Conservation (phyloP, 1,140 invertebrate genomes). For the Philopotamus ludificatus region DNA sequence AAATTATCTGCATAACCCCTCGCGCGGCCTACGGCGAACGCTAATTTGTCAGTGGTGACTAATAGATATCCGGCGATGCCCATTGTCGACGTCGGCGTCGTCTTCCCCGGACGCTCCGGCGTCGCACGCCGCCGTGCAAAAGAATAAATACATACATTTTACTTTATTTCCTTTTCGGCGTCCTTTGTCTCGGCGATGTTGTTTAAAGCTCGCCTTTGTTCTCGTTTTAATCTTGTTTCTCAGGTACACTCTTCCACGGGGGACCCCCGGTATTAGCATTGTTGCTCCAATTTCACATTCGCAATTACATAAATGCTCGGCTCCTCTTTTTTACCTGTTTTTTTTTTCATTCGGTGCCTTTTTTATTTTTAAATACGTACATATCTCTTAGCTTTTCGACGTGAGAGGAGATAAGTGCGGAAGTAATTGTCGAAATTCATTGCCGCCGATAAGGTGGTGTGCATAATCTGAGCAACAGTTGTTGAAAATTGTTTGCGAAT, state of each 20-base stretch:
- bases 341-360: too few relatives aligned
- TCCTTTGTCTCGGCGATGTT: slow-evolving; percentile 35
- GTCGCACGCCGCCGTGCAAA: not conserved
- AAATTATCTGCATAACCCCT: not conserved
- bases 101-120: slow-evolving; percentile 10
- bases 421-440: too few relatives aligned
- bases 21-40: slow-evolving; percentile 2
- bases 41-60: slow-evolving; percentile 26
- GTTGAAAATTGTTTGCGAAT: too few relatives aligned
- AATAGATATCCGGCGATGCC: slow-evolving; percentile 15
- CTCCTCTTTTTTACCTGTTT: not conserved
- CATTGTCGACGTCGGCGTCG: too few relatives aligned
- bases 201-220: slow-evolving; percentile 38
- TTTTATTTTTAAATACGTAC: too few relatives aligned
- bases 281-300: not conserved
- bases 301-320: not conserved
- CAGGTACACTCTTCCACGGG: slow-evolving; percentile 18
- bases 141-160: slow-evolving; percentile 39
- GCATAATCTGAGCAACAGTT: too few relatives aligned
- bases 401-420: too few relatives aligned
- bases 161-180: slow-evolving; percentile 32
- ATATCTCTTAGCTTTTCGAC: too few relatives aligned
- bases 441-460: too few relatives aligned
- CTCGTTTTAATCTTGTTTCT: slow-evolving; percentile 39
- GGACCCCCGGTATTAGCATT: not conserved